Base-by-base conservation (phyloP, 2,113 vertebrate species). In the Phrynocephalus versicolor region DNA sequence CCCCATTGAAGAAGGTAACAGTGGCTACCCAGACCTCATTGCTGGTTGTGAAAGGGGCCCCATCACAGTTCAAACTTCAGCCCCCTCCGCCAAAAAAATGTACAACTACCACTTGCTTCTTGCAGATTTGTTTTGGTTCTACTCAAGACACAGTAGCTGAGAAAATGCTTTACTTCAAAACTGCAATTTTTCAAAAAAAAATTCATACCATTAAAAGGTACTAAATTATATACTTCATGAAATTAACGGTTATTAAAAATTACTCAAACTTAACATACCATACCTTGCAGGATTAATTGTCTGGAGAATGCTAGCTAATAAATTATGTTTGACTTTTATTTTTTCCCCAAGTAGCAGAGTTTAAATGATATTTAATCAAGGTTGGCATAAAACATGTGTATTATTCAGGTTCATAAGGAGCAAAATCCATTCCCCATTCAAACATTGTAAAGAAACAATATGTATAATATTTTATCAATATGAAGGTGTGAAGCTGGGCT, bases 311-410 rank as follows among this genome's bases (percentile, higher is more conserved):
- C 67, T 85, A 3, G 1, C 4, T 87, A 77, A 92, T 85, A 16
- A 10, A 84, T 83, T 85, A 64, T n/a, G 79, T 75, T 79, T 86
- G 78, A 39, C 25, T 45, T 87, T 69, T 77, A 79, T 89, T 84
- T 84, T 81, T 18, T 80, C 75, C 73, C 12, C 37, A 86, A 87
- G 0, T 45, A 72, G 0, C 85, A 30, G 33, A 89, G 82, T 41
- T 83, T 64, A 84, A 78, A 84, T 72, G 6, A 87, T 16, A n/a
- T 88, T 89, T 89, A 83, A 77, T 86, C 85, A 81, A 67, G 2
- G 3, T 74, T 71, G 64, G 0, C 6, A 82, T 87, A 84, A 58
- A 19, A 72, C 3, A 64, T 21, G 12, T 1, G 57, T 77, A 21
- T 35, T 57, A 37, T 85, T 72, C 39, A 35, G 82, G 57, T 6